phyloP scores from a whole-genome alignment of 2,888 invertebrate species.

The Heliconius ismenius region DNA sequence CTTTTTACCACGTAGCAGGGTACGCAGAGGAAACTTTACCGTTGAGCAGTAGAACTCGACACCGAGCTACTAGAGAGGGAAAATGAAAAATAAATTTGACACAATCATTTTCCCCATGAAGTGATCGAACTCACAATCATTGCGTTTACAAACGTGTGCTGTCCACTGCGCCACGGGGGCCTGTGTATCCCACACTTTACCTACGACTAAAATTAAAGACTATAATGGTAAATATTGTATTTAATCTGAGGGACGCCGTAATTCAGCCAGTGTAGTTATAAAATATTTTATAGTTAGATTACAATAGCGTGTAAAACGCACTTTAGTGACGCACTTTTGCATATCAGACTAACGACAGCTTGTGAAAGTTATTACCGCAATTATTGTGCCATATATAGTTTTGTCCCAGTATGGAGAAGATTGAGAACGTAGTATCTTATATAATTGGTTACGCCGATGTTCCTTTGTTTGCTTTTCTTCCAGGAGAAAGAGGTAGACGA shows the following conservation, averaged over 20 bases:
- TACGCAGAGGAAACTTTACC: background rate
- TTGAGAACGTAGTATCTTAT: background rate
- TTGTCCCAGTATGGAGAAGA: background rate
- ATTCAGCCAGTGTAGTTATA: background rate
- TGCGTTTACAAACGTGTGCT: background rate
- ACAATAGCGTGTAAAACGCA: background rate
- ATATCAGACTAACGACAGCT: background rate
- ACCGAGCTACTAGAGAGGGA: too few species aligned
- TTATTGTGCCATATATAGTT: background rate
- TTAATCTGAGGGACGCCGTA: background rate
- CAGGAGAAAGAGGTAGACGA: background rate
- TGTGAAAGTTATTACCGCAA: slow-evolving; percentile 3
- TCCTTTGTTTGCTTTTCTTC: background rate
- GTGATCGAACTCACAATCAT: background rate
- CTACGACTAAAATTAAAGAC: background rate
- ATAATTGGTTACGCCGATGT: background rate
- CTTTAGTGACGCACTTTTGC: background rate
- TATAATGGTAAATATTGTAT: background rate
- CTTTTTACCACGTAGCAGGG: background rate
- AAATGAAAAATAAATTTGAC: background rate
- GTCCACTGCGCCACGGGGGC: too few species aligned
- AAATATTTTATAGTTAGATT: background rate
- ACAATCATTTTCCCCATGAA: background rate
- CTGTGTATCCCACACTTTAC: too few species aligned
- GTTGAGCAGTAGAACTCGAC: too few species aligned